Conservation (phyloP, 1,140 invertebrate species). For the Drosophila navojoa region DNA sequence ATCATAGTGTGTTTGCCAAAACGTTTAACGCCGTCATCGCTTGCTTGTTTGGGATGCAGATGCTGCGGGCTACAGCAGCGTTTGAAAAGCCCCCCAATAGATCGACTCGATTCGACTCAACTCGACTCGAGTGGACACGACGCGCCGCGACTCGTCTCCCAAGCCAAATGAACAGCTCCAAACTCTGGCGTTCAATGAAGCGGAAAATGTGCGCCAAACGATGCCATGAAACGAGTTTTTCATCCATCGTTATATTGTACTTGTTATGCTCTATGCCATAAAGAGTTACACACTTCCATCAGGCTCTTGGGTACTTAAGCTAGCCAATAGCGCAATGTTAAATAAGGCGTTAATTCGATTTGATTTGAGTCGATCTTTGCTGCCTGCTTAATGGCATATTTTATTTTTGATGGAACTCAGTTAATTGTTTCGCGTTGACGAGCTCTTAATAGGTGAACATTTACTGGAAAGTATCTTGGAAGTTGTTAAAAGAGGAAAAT, state of each 20-base stretch:
- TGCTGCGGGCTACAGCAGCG: constrained; percentile 48
- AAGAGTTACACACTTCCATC: constrained; percentile 22
- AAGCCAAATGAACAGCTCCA: constrained; percentile 28
- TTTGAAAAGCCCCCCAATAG: constrained; percentile 53
- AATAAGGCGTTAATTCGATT: constrained; percentile 22
- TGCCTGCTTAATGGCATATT: constrained; percentile 6
- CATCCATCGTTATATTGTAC: constrained; percentile 23
- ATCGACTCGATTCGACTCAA: constrained; percentile 13
- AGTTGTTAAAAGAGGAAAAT: neutral
- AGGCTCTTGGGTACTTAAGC: constrained; percentile 13
- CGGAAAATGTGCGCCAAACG: constrained; percentile 78
- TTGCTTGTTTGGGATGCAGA: constrained; percentile 70
- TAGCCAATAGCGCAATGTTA: constrained; percentile 4
- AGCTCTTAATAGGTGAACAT: too few species aligned
- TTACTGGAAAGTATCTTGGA: neutral
- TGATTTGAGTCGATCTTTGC: constrained; percentile 1
- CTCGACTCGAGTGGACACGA: neutral
- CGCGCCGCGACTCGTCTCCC: neutral
- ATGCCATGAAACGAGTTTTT: constrained; percentile 75
- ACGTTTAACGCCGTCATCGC: constrained; percentile 77
- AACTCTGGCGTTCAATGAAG: constrained; percentile 69
- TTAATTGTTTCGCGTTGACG: neutral
- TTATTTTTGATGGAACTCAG: constrained; percentile 6
- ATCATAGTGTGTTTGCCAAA: constrained; percentile 73
- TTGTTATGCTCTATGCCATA: constrained; percentile 33